phyloP scores from a whole-genome alignment of 2,888 invertebrate genomes.

The Cheilosia vulpina region DNA sequence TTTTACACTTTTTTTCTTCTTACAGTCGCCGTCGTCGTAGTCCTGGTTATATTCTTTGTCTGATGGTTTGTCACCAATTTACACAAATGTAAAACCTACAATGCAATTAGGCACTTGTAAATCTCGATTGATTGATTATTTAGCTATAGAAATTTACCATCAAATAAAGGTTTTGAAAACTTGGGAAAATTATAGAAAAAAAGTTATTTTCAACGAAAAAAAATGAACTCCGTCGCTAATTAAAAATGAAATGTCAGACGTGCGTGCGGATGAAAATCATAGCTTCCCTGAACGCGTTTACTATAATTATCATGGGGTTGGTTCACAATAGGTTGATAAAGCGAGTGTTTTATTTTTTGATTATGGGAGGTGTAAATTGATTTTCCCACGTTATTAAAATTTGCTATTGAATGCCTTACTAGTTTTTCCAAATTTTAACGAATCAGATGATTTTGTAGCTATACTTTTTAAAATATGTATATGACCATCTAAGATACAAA shows the following conservation, averaged over 20 bases:
- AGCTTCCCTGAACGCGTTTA: conserved; percentile 26
- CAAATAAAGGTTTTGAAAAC: conserved; percentile 72
- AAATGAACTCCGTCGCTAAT: conserved; percentile 75
- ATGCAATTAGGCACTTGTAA: conserved; percentile 38
- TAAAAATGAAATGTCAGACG: conserved; percentile 72
- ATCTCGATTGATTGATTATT: not conserved
- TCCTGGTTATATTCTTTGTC: conserved; percentile 69
- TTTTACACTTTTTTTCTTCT: conserved; percentile 79
- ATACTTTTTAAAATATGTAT: no score
- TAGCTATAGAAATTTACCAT: conserved; percentile 62
- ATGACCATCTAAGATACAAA: no score
- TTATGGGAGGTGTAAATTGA: no score
- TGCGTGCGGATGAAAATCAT: conserved; percentile 41
- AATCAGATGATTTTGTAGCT: no score
- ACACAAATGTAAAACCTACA: conserved; percentile 69
- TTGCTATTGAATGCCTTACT: no score
- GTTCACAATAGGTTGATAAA: conserved; percentile 44
- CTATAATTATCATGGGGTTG: conserved; percentile 28
- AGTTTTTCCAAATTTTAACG: no score
- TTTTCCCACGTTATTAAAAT: no score
- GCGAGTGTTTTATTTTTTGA: no score
- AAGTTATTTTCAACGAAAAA: conserved; percentile 75
- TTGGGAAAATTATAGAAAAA: conserved; percentile 73
- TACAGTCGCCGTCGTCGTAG: conserved; percentile 61
- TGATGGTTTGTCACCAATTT: conserved; percentile 71